Evolutionary conservation across 2,797 vertebrate species (phyloP), one percentile per base, ranked within the genome.

Genomic region (Microhierax caerulescens): DNA sequence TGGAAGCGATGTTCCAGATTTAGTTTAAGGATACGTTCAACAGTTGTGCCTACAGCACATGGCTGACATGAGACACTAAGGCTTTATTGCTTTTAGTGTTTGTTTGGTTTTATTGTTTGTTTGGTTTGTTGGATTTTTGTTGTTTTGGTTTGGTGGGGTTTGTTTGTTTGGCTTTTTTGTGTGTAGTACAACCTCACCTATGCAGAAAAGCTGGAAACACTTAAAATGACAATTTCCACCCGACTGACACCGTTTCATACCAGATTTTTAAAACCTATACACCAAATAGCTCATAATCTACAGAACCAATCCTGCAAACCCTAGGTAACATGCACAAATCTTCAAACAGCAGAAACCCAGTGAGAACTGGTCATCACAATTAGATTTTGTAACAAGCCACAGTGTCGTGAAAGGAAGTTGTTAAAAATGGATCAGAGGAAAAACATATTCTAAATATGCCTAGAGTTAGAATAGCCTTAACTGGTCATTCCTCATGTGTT

Each of bases 381-480:
- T 27, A 94, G 28, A n/a, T 69, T 88, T 80, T 69, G 18, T 23
- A 70, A 85, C 30, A 68, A 78, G 13, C 6, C 21, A 48, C 23
- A 64, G 25, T n/a, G 11, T 91, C 39, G 76, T 83, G 56, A 89
- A 84, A 84, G n/a, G 34, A 90, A 95, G 92, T 11, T 32, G 48
- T 72, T 64, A 68, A 53, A 90, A 87, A 37, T 32, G 5, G 2
- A 15, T 16, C 68, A 21, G 14, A 51, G 34, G 23, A 80, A 92
- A 97, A 85, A 24, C 21, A 18, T 43, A 68, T 19, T 34, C 8
- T 80, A 85, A 93, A 87, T 50, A 61, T 50, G 18, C 27, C 23
- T 51, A 20, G 12, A 68, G 78, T 65, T 59, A 90, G 13, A 57
- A 61, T 16, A 74, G 28, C 9, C 5, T 80, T 57, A 89, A 61